Percentiles rank a stretch among this genome's conserved stretches.
phyloP scores from a whole-genome alignment of 2,797 vertebrate genomes.

The Hoplostethus mediterraneus region DNA sequence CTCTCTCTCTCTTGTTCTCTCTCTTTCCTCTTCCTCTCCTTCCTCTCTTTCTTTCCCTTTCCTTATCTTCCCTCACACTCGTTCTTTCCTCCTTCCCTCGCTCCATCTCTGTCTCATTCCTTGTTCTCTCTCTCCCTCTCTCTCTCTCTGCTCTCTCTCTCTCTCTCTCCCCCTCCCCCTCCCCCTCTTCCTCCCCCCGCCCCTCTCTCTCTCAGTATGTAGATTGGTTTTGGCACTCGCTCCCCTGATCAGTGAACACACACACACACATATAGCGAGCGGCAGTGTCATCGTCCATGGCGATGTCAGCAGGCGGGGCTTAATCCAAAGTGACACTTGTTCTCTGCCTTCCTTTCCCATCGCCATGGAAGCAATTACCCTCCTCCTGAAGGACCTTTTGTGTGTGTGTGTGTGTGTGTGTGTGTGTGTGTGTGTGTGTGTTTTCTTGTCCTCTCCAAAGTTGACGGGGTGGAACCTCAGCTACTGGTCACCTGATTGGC shows the following conservation, averaged over 20 bases:
- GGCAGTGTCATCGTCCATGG: constrained; percentile 93
- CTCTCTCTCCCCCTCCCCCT: not conserved
- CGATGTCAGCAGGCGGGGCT: constrained; percentile 93
- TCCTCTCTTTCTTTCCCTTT: too few species aligned
- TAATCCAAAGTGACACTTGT: constrained; percentile 99
- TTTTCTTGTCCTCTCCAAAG: constrained; percentile 38
- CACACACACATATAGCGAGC: constrained; percentile 72
- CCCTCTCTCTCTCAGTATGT: constrained; percentile 44
- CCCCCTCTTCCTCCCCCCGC: not conserved
- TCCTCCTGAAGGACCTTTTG: constrained; percentile 94
- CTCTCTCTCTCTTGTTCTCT: too few species aligned
- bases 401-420: constrained; percentile 59
- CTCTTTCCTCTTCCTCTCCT: too few species aligned
- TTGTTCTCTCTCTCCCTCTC: not conserved
- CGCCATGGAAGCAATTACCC: constrained; percentile 98
- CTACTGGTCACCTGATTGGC: constrained; percentile 70
- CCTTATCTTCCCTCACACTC: too few species aligned
- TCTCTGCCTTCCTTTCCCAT: constrained; percentile 96
- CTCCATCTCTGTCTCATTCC: too few species aligned
- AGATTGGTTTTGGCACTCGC: constrained; percentile 97
- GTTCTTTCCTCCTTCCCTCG: too few species aligned
- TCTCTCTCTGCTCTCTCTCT: constrained; percentile 4
- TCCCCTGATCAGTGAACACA: constrained; percentile 80
- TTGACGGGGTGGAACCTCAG: constrained; percentile 74
- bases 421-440: constrained; percentile 1